Conservation (phyloP, 1,140 invertebrate genomes). For the Cydia pomonella region DNA sequence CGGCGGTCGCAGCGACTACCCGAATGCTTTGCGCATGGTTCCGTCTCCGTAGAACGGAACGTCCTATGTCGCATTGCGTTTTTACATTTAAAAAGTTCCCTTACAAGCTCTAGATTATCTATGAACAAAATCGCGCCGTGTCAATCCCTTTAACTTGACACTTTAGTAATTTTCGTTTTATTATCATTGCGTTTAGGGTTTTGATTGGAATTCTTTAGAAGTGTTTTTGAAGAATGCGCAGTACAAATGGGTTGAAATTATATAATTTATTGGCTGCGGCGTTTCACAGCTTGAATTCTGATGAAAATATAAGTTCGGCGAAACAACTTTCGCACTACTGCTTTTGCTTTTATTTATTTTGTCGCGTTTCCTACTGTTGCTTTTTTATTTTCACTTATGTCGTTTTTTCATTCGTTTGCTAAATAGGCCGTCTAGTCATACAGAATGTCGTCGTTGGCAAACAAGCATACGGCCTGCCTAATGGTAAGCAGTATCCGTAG, state of each 20-base stretch:
- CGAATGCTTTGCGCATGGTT: conserved; percentile 73
- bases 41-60: conserved; percentile 48
- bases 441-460: too few relatives aligned
- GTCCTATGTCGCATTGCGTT: conserved; percentile 75
- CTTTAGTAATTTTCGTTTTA: conserved; percentile 27
- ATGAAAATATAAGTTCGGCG: conserved; percentile 12
- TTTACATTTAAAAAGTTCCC: conserved; percentile 51
- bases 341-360: not conserved
- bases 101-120: conserved; percentile 36
- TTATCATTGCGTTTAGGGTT: conserved; percentile 17
- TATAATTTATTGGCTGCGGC: conserved; percentile 27
- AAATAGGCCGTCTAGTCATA: too few relatives aligned
- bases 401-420: not conserved
- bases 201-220: conserved; percentile 19
- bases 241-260: conserved; percentile 24
- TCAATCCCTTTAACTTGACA: conserved; percentile 11
- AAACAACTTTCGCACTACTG: not conserved
- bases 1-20: conserved; percentile 34
- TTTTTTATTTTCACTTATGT: not conserved
- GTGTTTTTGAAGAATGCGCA: conserved; percentile 18
- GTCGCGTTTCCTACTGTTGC: not conserved
- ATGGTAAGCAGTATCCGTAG: too few relatives aligned
- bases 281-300: conserved; percentile 14
- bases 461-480: too few relatives aligned
- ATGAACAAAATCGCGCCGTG: not conserved